Base-by-base conservation (phyloP, 2,888 invertebrate genomes). In the Drosophila mercatorum region DNA sequence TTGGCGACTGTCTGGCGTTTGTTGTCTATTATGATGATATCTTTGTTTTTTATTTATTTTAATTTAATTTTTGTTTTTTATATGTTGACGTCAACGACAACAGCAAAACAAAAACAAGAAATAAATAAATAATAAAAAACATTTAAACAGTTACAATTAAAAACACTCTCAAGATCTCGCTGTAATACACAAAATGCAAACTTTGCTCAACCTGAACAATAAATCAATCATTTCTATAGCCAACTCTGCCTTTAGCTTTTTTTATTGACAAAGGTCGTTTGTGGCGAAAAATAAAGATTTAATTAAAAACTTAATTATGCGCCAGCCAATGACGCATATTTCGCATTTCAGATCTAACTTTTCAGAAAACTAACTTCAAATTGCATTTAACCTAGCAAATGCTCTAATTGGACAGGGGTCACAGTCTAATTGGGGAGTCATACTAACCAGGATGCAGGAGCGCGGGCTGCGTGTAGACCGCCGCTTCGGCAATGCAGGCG, bases 381-480 rank as follows among this genome's bases (percentile, higher is more conserved):
- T 31, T 22, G 34, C n/a, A 12, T 8, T 43, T 38, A 43, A 10
- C 22, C 43, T 26, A 43, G 11, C 31, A 17, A 31, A 43, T 14
- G 31, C 3, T 28, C 40, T 38, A 40, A 53, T 55, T 28, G 3
- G 8, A 8, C 14, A 17, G 17, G 17, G 17, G 17, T 17, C 17
- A 17, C 17, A 17, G 17, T 17, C 17, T 17, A 17, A 5, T n/a
- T 31, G n/a, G 5, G 2, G 31, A 31, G 14, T 17, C 38, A 81
- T 91, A 92, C 91, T 92, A 78, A 92, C 92, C 92, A 88, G 91
- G 85, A 89, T 88, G 86, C 36, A 84, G 75, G n/a, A 86, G 64
- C 47, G 91, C 89, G 22, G 88, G 91, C 72, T 92, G 91, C 28
- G 88, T 87, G 68, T 83, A 92, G 44, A 92, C 87, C 43, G 92